Evolutionary conservation across 2,797 vertebrate species (phyloP).

Genomic region (Tachyglossus aculeatus): DNA sequence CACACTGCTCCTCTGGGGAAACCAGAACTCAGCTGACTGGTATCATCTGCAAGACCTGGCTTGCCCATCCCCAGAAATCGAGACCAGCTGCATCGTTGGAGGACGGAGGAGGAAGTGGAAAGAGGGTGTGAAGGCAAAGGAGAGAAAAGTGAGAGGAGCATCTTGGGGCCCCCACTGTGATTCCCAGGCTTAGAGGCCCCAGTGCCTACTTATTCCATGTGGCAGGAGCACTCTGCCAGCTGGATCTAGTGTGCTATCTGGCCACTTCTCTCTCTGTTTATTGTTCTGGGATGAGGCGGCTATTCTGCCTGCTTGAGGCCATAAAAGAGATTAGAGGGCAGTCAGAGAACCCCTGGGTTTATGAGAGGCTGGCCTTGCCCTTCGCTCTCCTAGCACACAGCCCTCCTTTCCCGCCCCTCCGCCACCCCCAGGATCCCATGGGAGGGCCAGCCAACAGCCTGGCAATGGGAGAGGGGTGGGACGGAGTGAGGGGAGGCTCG

Average conservation of each 20-base stretch:
- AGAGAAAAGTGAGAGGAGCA: neutral
- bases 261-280: constrained; percentile 70
- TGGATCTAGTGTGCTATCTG: constrained; percentile 64
- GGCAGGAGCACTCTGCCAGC: constrained; percentile 48
- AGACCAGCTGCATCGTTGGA: neutral
- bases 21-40: too few species aligned
- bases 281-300: constrained; percentile 68
- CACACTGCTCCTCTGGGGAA: too few species aligned
- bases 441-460: too few species aligned
- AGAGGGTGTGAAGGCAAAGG: neutral
- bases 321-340: constrained; percentile 72
- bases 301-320: constrained; percentile 62
- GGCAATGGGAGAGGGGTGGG: neutral
- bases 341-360: constrained; percentile 40
- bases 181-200: neutral
- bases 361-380: constrained; percentile 71
- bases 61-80: too few species aligned
- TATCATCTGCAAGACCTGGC: too few species aligned
- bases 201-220: neutral
- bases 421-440: neutral
- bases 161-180: neutral
- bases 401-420: constrained; percentile 30
- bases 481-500: neutral
- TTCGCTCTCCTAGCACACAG: constrained; percentile 58
- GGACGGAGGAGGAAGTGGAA: neutral